These are phyloP conservation scores for Ceryle rudis DNA, from an alignment of 2,797 vertebrate genomes.

Conservation along the genomic window DNA sequence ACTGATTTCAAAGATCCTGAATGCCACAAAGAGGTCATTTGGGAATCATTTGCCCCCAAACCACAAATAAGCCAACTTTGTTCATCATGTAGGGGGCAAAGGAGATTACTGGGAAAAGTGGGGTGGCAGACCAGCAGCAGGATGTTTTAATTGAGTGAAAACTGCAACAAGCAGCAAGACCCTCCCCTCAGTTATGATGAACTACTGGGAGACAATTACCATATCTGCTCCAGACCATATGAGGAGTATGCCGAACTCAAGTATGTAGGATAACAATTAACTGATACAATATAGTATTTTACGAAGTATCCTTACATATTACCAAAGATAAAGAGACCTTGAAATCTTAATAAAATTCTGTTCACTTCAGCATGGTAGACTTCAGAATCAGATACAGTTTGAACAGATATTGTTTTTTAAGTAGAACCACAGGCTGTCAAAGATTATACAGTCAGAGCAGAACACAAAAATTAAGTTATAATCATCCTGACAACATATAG, in stretches of 20 bases:
- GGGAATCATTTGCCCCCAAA: not conserved
- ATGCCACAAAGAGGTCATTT: not conserved
- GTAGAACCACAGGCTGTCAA: not conserved
- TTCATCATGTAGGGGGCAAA: not conserved
- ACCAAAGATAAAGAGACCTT: not conserved
- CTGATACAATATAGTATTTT: not conserved
- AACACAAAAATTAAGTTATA: not conserved
- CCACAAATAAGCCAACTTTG: not conserved
- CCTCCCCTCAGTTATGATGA: not conserved
- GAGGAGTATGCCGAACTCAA: not conserved
- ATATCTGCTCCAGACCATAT: not conserved
- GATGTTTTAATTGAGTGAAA: not conserved
- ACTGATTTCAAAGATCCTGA: not conserved
- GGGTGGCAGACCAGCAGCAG: not conserved
- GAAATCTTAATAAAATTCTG: not conserved
- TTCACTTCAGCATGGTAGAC: not conserved
- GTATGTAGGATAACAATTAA: not conserved
- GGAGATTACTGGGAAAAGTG: not conserved
- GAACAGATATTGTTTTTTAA: no score
- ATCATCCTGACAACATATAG: not conserved
- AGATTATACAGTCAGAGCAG: not conserved
- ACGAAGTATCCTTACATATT: not conserved
- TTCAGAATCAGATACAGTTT: not conserved
- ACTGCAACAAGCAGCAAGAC: not conserved
- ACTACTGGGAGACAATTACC: not conserved